Conservation (phyloP, 2,797 vertebrate genomes). For the Psittacula derbiana region DNA sequence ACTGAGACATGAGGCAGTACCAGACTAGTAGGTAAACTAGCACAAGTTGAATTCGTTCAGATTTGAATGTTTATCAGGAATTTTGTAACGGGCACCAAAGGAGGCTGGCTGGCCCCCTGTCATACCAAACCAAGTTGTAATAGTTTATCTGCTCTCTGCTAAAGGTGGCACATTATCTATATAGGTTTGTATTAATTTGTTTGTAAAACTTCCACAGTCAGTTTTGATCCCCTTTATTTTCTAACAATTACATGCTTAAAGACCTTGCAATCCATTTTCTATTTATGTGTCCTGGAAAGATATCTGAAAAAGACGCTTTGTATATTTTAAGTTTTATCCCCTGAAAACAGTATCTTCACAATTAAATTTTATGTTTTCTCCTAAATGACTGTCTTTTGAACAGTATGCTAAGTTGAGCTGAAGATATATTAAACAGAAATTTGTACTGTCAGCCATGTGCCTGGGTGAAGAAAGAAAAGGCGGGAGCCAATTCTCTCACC, state of each 20-base stretch:
- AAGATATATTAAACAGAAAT: background rate
- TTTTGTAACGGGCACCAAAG: conserved; percentile 5
- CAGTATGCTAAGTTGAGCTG: background rate
- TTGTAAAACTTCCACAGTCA: background rate
- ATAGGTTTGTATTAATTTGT: background rate
- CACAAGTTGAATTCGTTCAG: conserved; percentile 26
- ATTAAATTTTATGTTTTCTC: conserved; percentile 33
- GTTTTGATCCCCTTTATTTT: conserved; percentile 22
- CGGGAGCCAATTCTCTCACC: background rate
- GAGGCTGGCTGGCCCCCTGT: background rate
- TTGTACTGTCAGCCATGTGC: background rate
- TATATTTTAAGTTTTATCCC: conserved; percentile 11
- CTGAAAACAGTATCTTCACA: conserved; percentile 34
- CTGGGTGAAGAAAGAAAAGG: background rate
- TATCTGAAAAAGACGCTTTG: conserved; percentile 18
- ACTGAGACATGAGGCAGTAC: conserved; percentile 73
- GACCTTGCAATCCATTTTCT: background rate
- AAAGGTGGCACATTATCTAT: background rate
- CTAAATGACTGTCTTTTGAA: background rate
- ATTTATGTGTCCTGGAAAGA: background rate
- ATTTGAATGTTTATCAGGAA: conserved; percentile 43
- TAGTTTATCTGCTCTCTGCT: background rate
- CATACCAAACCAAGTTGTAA: background rate
- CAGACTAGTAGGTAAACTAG: conserved; percentile 72
- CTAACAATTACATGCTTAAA: conserved; percentile 16